These are phyloP conservation scores for Stenodera caucasica DNA, from an alignment of 2,888 invertebrate species.

Conservation along the genomic window DNA sequence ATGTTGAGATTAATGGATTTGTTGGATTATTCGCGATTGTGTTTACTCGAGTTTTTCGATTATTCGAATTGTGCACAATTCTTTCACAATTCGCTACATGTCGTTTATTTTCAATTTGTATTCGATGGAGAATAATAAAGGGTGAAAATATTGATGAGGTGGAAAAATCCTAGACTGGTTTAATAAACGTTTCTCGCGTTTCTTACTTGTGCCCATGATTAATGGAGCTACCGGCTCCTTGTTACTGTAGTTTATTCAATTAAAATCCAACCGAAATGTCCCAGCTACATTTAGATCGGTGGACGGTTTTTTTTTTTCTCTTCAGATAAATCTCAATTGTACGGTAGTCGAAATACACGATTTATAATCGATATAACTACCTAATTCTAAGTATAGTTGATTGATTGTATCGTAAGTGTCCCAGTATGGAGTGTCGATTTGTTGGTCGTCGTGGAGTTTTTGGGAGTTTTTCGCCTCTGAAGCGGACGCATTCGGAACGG, in stretches of 20 bases:
- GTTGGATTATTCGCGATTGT: constrained; percentile 35
- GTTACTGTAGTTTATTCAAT: constrained; percentile 35
- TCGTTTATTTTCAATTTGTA: background rate
- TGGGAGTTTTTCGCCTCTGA: constrained; percentile 45
- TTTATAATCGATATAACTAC: too few relatives aligned
- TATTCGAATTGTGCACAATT: too few relatives aligned
- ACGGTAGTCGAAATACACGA: too few relatives aligned
- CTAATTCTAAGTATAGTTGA: constrained; percentile 82
- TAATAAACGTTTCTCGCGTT: constrained; percentile 31
- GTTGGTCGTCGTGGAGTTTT: constrained; percentile 36
- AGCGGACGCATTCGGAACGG: constrained; percentile 49
- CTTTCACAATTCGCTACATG: too few relatives aligned
- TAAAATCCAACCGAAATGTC: constrained; percentile 38
- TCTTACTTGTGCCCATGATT: constrained; percentile 31
- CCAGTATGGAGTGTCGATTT: constrained; percentile 72
- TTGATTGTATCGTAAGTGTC: constrained; percentile 89
- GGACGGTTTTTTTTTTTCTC: constrained; percentile 25
- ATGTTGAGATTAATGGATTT: constrained; percentile 39
- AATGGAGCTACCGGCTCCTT: constrained; percentile 31
- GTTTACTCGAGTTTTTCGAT: too few relatives aligned
- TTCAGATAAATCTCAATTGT: constrained; percentile 34
- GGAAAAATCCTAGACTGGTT: constrained; percentile 29
- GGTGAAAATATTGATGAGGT: background rate
- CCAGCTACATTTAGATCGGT: constrained; percentile 29
- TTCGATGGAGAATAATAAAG: too few relatives aligned